Conservation (phyloP, 2,113 vertebrate species). For the Reinhardtius hippoglossoides region DNA sequence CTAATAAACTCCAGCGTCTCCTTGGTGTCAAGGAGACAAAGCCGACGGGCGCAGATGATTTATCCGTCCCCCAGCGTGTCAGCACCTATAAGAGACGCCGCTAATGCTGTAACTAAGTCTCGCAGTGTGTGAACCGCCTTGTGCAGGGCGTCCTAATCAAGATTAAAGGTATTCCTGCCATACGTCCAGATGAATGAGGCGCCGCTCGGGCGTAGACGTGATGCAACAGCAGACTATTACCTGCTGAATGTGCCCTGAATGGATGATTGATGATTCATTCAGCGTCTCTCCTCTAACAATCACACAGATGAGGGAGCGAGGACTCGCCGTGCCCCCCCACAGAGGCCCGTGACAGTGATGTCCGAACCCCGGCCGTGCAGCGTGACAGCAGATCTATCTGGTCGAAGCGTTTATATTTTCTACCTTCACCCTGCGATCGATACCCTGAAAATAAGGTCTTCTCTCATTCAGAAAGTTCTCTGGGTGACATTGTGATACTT, state of each 20-base stretch:
- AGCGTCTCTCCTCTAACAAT: conserved; percentile 69
- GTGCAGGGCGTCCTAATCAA: conserved; percentile 57
- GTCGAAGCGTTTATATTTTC: conserved; percentile 68
- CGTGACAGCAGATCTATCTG: conserved; percentile 83
- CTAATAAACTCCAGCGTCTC: neutral
- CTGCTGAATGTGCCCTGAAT: conserved; percentile 71
- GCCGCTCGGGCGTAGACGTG: conserved; percentile 46
- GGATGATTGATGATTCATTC: conserved; percentile 79
- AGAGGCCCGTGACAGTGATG: conserved; percentile 70
- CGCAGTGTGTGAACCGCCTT: conserved; percentile 27
- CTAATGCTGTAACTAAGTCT: conserved; percentile 18
- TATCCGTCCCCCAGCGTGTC: neutral
- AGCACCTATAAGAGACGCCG: conserved; percentile 4
- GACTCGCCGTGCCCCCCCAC: conserved; percentile 51
- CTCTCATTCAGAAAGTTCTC: conserved; percentile 76
- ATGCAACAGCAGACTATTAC: conserved; percentile 73
- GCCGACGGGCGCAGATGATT: neutral
- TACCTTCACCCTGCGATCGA: conserved; percentile 72
- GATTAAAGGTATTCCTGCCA: conserved; percentile 65
- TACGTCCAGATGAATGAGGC: conserved; percentile 67
- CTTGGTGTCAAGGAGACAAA: conserved; percentile 5
- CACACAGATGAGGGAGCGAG: conserved; percentile 70
- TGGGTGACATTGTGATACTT: conserved; percentile 58
- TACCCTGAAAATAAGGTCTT: conserved; percentile 78
- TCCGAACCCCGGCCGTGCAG: conserved; percentile 48